Conservation (phyloP, 2,888 invertebrate genomes). For the Apoda limacodes region DNA sequence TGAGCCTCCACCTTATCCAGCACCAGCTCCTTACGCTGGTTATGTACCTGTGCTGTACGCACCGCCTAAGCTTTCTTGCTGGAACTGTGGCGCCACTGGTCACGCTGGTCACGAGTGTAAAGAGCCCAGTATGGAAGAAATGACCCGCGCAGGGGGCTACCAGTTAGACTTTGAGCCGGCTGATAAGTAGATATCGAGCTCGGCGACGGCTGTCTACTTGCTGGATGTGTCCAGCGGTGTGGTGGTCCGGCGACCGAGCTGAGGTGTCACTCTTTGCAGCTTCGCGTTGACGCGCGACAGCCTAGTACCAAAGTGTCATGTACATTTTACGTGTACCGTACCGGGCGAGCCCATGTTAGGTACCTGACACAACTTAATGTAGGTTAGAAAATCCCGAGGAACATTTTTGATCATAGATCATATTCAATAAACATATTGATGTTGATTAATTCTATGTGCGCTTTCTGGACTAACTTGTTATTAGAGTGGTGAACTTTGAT, state of each 20-base stretch:
- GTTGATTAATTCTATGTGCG: constrained; percentile 34
- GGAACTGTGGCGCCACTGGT: constrained; percentile 89
- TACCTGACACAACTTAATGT: constrained; percentile 5
- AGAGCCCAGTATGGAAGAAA: constrained; percentile 93
- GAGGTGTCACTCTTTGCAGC: constrained; percentile 14
- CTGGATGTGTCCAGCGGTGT: constrained; percentile 5
- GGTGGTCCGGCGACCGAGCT: constrained; percentile 13
- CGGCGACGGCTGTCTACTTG: too few relatives aligned
- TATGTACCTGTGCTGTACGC: constrained; percentile 68
- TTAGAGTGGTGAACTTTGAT: constrained; percentile 24
- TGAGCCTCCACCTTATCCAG: constrained; percentile 53
- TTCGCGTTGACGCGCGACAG: constrained; percentile 22
- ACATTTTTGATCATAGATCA: constrained; percentile 29
- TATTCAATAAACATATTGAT: constrained; percentile 30
- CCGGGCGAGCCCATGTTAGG: constrained; percentile 22
- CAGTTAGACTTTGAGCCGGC: constrained; percentile 72
- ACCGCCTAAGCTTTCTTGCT: constrained; percentile 81
- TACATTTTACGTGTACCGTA: constrained; percentile 26
- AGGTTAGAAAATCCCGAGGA: background rate
- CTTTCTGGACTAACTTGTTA: constrained; percentile 34
- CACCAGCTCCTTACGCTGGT: constrained; percentile 53
- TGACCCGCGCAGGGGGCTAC: constrained; percentile 80
- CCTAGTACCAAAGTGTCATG: constrained; percentile 39
- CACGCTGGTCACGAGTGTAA: constrained; percentile 90
- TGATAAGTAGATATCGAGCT: constrained; percentile 40